These are phyloP conservation scores for Cladopsammia gracilis DNA, from an alignment of 64 coral and sea anemone genomes.

Conservation along the genomic window DNA sequence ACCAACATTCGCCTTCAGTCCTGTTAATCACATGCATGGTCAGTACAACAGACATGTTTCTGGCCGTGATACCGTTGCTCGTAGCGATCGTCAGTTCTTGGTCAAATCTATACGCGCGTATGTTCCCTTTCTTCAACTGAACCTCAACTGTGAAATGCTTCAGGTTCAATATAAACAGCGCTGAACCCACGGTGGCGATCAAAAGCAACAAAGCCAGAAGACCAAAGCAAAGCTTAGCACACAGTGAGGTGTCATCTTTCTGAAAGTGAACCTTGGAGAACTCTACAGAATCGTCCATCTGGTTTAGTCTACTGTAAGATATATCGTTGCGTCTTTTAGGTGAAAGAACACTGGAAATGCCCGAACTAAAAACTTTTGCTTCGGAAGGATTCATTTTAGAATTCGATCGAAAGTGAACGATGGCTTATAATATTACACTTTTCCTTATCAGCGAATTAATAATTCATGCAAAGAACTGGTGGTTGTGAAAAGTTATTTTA, in stretches of 20 bases:
- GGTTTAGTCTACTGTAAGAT: constrained; percentile 1
- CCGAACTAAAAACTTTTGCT: constrained; percentile 26
- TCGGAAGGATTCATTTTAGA: constrained; percentile 28
- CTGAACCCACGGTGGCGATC: not conserved
- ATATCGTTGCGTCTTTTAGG: constrained; percentile 18
- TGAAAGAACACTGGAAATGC: not conserved
- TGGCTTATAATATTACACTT: not conserved
- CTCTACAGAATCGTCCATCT: constrained; percentile 25
- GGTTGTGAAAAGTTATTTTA: not conserved
- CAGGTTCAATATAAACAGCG: constrained; percentile 3
- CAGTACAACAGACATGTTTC: constrained; percentile 22
- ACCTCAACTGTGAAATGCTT: constrained; percentile 21
- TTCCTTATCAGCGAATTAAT: not conserved
- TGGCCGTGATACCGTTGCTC: not conserved
- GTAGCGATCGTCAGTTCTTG: constrained; percentile 15
- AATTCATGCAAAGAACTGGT: constrained; percentile 27
- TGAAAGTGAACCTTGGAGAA: constrained; percentile 44
- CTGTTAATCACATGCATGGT: constrained; percentile 62
- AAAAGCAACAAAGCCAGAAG: constrained; percentile 2
- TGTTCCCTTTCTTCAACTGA: constrained; percentile 17
- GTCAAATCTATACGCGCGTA: constrained; percentile 34
- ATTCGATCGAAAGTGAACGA: not conserved
- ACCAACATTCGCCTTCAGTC: constrained; percentile 52
- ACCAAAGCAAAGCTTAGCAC: constrained; percentile 14
- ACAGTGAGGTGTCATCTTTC: constrained; percentile 19